phyloP scores from a whole-genome alignment of 2,797 vertebrate species.

The Trachops cirrhosus region DNA sequence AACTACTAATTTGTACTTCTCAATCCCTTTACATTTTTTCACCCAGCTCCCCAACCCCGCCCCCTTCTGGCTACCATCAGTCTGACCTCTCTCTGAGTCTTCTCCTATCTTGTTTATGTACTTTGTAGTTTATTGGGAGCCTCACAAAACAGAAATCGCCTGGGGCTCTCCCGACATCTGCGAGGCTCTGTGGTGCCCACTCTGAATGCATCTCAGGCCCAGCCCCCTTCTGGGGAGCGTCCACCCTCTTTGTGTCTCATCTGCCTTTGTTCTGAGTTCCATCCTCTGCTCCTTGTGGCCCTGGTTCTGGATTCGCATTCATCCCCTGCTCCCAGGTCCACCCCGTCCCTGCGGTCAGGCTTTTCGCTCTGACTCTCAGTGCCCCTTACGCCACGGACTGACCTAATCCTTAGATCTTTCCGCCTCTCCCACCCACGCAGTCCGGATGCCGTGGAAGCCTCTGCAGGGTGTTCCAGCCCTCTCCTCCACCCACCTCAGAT shows the following conservation, averaged over 20 bases:
- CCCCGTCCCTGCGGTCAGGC: neutral
- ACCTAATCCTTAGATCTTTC: neutral
- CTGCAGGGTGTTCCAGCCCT: neutral
- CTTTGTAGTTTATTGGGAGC: neutral
- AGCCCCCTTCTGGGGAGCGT: rapidly evolving
- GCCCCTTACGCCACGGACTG: rapidly evolving
- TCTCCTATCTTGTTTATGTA: neutral
- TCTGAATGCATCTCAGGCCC: neutral
- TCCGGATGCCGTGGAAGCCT: neutral
- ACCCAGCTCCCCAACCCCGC: neutral
- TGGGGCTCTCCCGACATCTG: rapidly evolving
- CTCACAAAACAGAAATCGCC: neutral
- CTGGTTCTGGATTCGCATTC: neutral
- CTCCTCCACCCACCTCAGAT: neutral
- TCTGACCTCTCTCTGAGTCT: neutral
- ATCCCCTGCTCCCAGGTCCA: neutral
- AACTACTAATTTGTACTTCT: neutral
- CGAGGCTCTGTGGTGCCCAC: neutral
- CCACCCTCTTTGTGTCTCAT: rapidly evolving
- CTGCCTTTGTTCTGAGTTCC: neutral
- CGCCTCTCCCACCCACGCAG: neutral
- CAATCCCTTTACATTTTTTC: neutral
- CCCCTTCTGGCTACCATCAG: neutral
- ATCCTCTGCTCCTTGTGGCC: neutral
- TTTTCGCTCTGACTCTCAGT: neutral